Evolutionary conservation across 1,140 invertebrate species (phyloP).

Genomic region (Liolophura sinensis): DNA sequence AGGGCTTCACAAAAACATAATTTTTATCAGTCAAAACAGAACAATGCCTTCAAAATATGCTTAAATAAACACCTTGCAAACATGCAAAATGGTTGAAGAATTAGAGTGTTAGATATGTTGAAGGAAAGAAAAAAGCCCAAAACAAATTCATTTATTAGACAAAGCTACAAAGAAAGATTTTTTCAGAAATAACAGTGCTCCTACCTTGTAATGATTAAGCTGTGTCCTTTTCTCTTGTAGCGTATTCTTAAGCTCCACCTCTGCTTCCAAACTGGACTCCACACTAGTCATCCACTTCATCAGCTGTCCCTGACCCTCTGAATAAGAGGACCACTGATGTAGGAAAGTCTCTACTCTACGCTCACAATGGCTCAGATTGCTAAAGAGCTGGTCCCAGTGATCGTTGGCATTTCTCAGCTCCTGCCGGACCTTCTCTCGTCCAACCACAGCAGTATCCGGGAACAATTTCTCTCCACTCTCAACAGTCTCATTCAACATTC

Average conservation of each 20-base stretch:
- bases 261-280: slow-evolving; percentile 72
- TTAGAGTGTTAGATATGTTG: too few species aligned
- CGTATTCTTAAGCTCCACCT: slow-evolving; percentile 74
- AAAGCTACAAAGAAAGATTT: too few species aligned
- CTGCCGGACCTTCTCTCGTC: slow-evolving; percentile 83
- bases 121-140: too few species aligned
- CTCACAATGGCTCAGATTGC: slow-evolving; percentile 70
- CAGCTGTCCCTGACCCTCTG: slow-evolving; percentile 79
- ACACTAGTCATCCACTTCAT: slow-evolving; percentile 82
- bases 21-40: too few species aligned
- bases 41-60: too few species aligned
- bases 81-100: too few species aligned
- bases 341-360: slow-evolving; percentile 53
- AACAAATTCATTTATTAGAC: too few species aligned
- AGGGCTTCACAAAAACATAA: too few species aligned
- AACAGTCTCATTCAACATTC: slow-evolving; percentile 73
- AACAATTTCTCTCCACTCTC: slow-evolving; percentile 82
- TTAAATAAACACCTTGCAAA: too few species aligned
- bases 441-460: slow-evolving; percentile 86
- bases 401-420: slow-evolving; percentile 73
- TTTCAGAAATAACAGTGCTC: background rate
- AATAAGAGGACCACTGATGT: slow-evolving; percentile 63
- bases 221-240: slow-evolving; percentile 86
- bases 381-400: slow-evolving; percentile 82
- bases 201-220: slow-evolving; percentile 81